Base-by-base conservation (phyloP, 2,888 invertebrate species). In the Venustoraphidia nigricollis region DNA sequence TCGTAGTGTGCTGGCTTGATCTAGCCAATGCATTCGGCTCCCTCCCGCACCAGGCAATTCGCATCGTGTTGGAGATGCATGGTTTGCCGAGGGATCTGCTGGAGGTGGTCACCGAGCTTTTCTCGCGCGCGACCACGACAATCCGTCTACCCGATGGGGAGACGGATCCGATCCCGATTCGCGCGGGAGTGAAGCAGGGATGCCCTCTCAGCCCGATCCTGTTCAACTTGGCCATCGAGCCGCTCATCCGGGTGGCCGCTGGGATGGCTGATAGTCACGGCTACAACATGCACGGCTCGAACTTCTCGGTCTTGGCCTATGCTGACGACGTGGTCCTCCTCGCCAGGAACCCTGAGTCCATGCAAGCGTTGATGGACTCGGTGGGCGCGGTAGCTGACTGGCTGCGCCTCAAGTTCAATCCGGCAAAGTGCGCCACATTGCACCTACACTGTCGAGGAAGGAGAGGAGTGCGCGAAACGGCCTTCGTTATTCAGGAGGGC, bases 41-140 rank as follows among this genome's bases (percentile, higher is more conserved):
- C n/a, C n/a, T n/a, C n/a, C n/a, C n/a, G 65, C 66, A 1, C 65
- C 66, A 50, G 60, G 59, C 0, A 9, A 57, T 61, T 39, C 51
- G 49, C n/a, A 47, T 46, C 11, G 57, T 46, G 51, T 57, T 59
- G 59, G 60, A 53, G 56, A 53, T 50, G 51, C 50, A 51, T 49
- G 55, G 49, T 0, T 47, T 45, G 2, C 57, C 55, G 1, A 2
- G 1, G 35, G 9, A 9, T 8, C 8, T 55, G 1, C 36, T 37
- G 0, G 50, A 49, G 11, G 42, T 58, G 6, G 51, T 59, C 2
- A 3, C 8, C 3, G 53, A 45, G 10, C 41, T 57, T 8, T 55
- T 58, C 34, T 10, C 45, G 0, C 54, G 48, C 2, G 48, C 53
- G 10, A 11, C 50, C 2, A 58, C 57, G 2, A 36, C 47, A 8